Evolutionary conservation across 1,140 invertebrate genomes (phyloP), one percentile per base, ranked within the genome.

Genomic region (Bombus balteatus): DNA sequence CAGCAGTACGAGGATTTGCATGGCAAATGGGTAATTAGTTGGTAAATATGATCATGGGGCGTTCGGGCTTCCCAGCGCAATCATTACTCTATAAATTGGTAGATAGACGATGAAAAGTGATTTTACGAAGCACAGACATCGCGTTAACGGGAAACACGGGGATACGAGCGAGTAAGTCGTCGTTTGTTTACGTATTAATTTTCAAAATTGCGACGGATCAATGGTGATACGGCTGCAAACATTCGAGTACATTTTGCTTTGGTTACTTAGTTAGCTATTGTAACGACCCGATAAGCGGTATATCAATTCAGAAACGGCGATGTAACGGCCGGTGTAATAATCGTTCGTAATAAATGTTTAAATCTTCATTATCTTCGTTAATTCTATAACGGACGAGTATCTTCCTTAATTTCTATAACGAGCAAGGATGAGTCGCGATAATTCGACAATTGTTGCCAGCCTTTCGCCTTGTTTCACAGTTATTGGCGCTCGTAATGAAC

Each of bases 21-120:
- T 83, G 68, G 73, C 68, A 72, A 86, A 86, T 86, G 81, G 81
- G 81, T 87, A 87, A 83, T 87, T 87, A 83, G 43, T 77, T 78
- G 57, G 85, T 83, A 87, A 83, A 87, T 78, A 87, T 82, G 81
- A 76, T 83, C 62, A 57, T 59, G 75, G 47, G n/a, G 43, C 70
- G 53, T 39, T 28, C 4, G 22, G 37, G n/a, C 22, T 66, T 66
- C 34, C 66, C 22, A 2, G 3, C 28, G 32, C 25, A 39, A 83
- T 76, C 43, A 25, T 83, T 83, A 41, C 72, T 66, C 28, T 22
- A 83, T 68, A 75, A 53, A 65, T 8, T 57, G 25, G 32, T 25
- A 28, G 10, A 68, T 18, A 57, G 25, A 39, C 41, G 34, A 18
- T 70, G 66, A 70, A 70, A 47, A 70, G 32, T 53, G 43, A 70